Conservation (phyloP, 2,797 vertebrate genomes). For the Sebastes oblongus region DNA sequence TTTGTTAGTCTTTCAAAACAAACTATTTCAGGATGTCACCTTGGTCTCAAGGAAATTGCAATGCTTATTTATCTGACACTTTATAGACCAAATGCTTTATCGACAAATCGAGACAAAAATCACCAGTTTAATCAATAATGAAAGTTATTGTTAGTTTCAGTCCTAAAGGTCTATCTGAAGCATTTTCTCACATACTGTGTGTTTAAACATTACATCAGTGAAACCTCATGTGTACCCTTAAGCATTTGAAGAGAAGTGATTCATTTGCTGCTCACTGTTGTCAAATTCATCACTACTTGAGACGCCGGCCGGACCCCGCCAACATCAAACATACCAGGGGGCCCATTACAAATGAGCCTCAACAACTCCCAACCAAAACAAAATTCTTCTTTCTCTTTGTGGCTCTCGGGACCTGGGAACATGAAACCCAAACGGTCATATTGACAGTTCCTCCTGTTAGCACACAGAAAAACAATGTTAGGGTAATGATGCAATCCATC, state of each 20-base stretch:
- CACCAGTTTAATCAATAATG: not conserved
- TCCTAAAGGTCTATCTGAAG: not conserved
- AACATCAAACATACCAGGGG: conserved; percentile 62
- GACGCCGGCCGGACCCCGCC: conserved; percentile 22
- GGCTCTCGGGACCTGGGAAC: conserved; percentile 53
- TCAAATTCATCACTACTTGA: conserved; percentile 41
- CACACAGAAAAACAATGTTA: conserved; percentile 49
- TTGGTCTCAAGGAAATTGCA: not conserved
- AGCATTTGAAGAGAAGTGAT: conserved; percentile 17
- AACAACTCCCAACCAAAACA: conserved; percentile 53
- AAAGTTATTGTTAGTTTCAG: not conserved
- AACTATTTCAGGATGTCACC: not conserved
- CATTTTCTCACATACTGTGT: not conserved
- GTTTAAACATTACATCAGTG: not conserved
- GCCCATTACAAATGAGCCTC: conserved; percentile 55
- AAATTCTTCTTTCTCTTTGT: conserved; percentile 30
- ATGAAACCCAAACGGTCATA: conserved; percentile 60
- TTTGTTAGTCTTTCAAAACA: not conserved
- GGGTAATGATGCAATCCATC: conserved; percentile 69
- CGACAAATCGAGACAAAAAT: not conserved
- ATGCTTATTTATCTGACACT: not conserved
- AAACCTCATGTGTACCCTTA: conserved; percentile 4
- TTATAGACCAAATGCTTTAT: not conserved
- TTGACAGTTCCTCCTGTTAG: conserved; percentile 69
- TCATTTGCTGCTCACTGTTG: conserved; percentile 40